Evolutionary conservation across 2,888 invertebrate species (phyloP), one percentile per base, ranked within the genome.

Genomic region (Yponomeuta evonymella): DNA sequence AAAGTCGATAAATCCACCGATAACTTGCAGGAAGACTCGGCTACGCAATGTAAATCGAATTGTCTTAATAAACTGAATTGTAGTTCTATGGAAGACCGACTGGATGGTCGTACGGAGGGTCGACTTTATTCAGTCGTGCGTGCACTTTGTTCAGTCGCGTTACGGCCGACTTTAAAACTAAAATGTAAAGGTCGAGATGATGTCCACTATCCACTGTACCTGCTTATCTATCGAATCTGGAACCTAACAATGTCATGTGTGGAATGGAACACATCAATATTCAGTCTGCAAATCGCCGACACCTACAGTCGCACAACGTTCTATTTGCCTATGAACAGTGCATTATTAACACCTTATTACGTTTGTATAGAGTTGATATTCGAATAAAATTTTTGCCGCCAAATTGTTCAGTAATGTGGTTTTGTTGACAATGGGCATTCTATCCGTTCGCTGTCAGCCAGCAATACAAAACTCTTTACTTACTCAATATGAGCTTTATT

Each of bases 181-280:
- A 33, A 33, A 4, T 33, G 33, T 33, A 4, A 33, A 33, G 3
- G 33, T 33, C 5, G 23, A 23, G 23, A 23, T 23, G 23, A 23
- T 23, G 23, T 23, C 23, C 1, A 23, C 23, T 23, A 23, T 23
- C 23, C 23, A 33, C 2, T 33, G 43, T 43, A 8, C 6, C 5
- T 43, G 43, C 30, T 29, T 11, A 65, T 33, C 65, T n/a, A 58
- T 58, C 15, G 51, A 64, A 65, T 33, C 77, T 77, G 76, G 78
- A 84, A 80, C 81, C 80, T 80, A 77, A 79, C 79, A 43, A 15
- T 58, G 15, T 15, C 15, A 58, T 58, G 79, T 78, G 79, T 78
- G 81, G 81, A 82, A 85, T 84, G 84, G 78, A 80, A 76, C 77
- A 12, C 82, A 86, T 89, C 84, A 84, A 82, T 87, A 89, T 89